Evolutionary conservation across 2,797 vertebrate species (phyloP).

Genomic region (Agapornis canus): DNA sequence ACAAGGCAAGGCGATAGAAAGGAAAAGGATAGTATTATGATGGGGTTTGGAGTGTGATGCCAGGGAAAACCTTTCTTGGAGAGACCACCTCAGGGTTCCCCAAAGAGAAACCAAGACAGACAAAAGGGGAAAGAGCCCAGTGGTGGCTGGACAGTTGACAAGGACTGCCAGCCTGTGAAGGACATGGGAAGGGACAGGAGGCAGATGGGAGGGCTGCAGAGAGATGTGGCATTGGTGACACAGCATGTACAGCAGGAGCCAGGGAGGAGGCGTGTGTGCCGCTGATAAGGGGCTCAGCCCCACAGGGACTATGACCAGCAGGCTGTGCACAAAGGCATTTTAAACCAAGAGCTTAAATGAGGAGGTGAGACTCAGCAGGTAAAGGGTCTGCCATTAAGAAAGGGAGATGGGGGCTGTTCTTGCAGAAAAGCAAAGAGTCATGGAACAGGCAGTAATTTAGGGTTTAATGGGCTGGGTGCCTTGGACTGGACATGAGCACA

Average conservation of each 20-base stretch:
- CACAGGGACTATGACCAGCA: not conserved
- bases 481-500: not conserved
- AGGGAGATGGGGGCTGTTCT: rapidly evolving
- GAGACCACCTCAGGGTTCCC: not conserved
- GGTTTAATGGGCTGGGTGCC: not conserved
- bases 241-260: not conserved
- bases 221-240: not conserved
- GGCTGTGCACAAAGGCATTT: not conserved
- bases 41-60: not conserved
- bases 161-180: not conserved
- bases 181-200: not conserved
- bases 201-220: not conserved
- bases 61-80: not conserved
- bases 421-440: not conserved
- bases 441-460: not conserved
- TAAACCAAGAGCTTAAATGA: not conserved
- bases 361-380: not conserved
- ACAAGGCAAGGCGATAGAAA: not conserved
- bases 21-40: not conserved
- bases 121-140: not conserved
- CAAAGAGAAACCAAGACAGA: not conserved
- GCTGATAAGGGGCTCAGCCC: not conserved
- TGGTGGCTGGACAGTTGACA: not conserved
- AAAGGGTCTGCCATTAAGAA: not conserved
- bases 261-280: not conserved